Conservation (phyloP, 1,140 invertebrate genomes). For the Ceratosolen fusciceps region DNA sequence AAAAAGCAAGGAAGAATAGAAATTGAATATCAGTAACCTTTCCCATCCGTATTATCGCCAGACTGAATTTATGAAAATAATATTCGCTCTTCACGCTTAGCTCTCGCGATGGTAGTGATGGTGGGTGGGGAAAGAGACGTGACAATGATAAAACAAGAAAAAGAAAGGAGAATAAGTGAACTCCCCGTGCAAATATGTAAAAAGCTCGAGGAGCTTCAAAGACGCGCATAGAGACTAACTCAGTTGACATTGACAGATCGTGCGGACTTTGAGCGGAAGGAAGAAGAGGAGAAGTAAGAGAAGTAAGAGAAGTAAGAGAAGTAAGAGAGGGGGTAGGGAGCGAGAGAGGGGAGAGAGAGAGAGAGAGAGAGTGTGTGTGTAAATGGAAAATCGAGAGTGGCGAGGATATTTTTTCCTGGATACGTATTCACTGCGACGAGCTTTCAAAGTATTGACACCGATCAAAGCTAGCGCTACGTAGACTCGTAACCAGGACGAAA, state of each 20-base stretch:
- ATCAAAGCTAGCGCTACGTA: not conserved
- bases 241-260: constrained; percentile 41
- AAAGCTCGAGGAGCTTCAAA: constrained; percentile 3
- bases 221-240: not conserved
- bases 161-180: constrained; percentile 5
- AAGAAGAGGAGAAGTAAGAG: not conserved
- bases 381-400: constrained; percentile 10
- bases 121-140: not conserved
- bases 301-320: no score
- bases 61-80: constrained; percentile 19
- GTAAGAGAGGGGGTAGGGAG: no score
- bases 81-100: constrained; percentile 31
- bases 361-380: no score
- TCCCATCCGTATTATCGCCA: constrained; percentile 3
- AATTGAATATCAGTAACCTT: no score
- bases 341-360: no score
- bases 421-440: not conserved
- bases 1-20: no score
- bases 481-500: not conserved
- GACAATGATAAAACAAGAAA: no score
- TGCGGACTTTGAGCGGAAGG: constrained; percentile 1
- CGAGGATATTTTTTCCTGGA: constrained; percentile 21
- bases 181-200: constrained; percentile 36
- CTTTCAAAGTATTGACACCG: not conserved
- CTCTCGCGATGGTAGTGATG: not conserved